Evolutionary conservation across 2,113 vertebrate genomes (phyloP).

Genomic region (rat (Rattus norvegicus)): DNA sequence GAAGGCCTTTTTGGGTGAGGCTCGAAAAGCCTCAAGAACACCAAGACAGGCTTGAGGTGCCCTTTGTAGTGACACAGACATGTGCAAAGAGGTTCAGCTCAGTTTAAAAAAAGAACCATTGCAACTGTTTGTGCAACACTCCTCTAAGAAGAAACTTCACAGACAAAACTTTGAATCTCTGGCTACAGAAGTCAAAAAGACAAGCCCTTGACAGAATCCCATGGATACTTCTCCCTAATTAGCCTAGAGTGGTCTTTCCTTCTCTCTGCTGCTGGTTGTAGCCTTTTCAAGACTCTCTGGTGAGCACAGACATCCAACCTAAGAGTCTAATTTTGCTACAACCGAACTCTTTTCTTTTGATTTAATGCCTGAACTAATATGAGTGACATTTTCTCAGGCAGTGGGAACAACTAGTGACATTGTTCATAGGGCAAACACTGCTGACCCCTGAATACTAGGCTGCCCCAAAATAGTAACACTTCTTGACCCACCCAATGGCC

Average conservation of each 20-base stretch:
- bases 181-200: constrained; percentile 28
- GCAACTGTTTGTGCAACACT: not conserved
- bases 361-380: not conserved
- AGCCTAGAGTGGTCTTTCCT: constrained; percentile 4
- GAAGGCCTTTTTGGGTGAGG: not conserved
- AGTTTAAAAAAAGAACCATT: not conserved
- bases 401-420: not conserved
- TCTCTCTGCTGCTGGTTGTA: not conserved
- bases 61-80: accelerated
- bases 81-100: not conserved
- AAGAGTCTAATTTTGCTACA: not conserved
- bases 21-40: not conserved
- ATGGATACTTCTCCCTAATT: not conserved
- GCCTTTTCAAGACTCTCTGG: not conserved
- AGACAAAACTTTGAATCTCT: not conserved
- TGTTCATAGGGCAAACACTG: not conserved
- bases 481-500: not conserved
- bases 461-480: not conserved
- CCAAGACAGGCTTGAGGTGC: not conserved
- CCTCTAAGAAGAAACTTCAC: constrained; percentile 13
- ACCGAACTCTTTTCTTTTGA: not conserved
- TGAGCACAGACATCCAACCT: not conserved
- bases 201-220: not conserved
- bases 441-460: not conserved
- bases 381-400: not conserved